Percentiles rank a stretch among this genome's conserved stretches.
These are phyloP conservation scores for Spodoptera exigua DNA, from an alignment of 2,888 invertebrate genomes.

Conservation along the genomic window DNA sequence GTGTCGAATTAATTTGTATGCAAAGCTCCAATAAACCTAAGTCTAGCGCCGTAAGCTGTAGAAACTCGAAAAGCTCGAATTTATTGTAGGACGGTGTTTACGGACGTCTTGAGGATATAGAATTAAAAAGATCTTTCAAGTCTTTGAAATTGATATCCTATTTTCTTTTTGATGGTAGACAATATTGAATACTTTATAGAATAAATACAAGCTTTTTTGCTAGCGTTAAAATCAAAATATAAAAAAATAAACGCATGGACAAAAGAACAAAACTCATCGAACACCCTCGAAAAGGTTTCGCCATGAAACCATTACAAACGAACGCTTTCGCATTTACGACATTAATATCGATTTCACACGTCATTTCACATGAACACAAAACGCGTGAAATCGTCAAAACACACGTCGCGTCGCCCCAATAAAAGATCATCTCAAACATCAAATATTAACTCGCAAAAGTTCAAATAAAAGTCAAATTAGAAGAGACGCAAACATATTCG, in stretches of 20 bases:
- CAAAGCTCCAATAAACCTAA: slow-evolving; percentile 66
- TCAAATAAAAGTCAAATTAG: slow-evolving; percentile 52
- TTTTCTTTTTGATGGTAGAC: too few relatives aligned
- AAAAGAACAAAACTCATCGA: too few relatives aligned
- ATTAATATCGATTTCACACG: too few relatives aligned
- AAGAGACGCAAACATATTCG: slow-evolving; percentile 37
- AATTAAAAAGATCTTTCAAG: background rate
- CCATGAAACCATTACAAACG: too few relatives aligned
- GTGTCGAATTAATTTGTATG: slow-evolving; percentile 68
- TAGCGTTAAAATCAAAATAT: too few relatives aligned
- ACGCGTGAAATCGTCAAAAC: slow-evolving; percentile 14
- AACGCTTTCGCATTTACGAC: too few relatives aligned
- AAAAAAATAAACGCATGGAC: too few relatives aligned
- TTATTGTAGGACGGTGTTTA: slow-evolving; percentile 4
- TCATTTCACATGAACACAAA: background rate
- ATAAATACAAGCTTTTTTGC: too few relatives aligned
- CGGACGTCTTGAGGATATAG: background rate
- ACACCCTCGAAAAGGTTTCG: too few relatives aligned
- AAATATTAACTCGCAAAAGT: slow-evolving; percentile 42
- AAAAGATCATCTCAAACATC: slow-evolving; percentile 46
- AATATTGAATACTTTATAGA: too few relatives aligned
- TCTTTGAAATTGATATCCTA: too few relatives aligned
- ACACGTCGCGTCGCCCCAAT: slow-evolving; percentile 21
- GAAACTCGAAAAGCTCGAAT: slow-evolving; percentile 9
- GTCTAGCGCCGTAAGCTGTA: slow-evolving; percentile 47